A percentile compares a stretch with the other conserved stretches of the same genome.
These are phyloP conservation scores for Pogoniulus pusillus DNA, from an alignment of 2,797 vertebrate species.

Conservation along the genomic window DNA sequence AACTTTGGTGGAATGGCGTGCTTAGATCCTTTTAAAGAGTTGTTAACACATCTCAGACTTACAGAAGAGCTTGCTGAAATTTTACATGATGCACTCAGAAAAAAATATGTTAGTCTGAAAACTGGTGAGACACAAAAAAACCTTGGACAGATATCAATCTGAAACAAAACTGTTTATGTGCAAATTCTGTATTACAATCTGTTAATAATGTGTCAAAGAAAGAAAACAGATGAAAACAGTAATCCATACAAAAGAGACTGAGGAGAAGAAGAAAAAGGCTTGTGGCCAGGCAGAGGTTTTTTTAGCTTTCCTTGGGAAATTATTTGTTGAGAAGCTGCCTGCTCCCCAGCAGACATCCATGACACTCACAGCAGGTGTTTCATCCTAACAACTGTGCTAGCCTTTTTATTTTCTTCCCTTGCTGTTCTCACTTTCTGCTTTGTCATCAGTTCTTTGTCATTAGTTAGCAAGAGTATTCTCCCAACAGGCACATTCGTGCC, in stretches of 20 bases:
- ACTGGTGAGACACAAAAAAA: neutral
- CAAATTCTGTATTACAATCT: neutral
- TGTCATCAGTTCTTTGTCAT: conserved; percentile 31
- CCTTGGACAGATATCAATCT: neutral
- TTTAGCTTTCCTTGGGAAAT: conserved; percentile 13
- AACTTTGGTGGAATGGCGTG: neutral
- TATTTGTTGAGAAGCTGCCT: conserved; percentile 24
- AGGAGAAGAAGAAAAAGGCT: neutral
- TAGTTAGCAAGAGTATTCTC: conserved; percentile 25
- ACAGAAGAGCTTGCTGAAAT: conserved; percentile 28
- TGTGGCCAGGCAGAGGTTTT: neutral
- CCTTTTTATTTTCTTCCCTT: conserved; percentile 35
- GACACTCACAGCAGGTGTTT: conserved; percentile 28
- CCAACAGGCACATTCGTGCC: conserved; percentile 15
- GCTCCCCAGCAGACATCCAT: conserved; percentile 16
- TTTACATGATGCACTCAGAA: neutral
- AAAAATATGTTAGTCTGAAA: conserved; percentile 34
- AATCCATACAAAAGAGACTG: neutral
- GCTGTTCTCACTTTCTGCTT: conserved; percentile 27
- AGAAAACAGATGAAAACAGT: neutral
- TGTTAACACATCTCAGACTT: conserved; percentile 16
- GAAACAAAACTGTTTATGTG: neutral
- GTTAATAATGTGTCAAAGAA: neutral
- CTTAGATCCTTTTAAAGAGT: neutral
- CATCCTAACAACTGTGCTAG: conserved; percentile 16